These are phyloP conservation scores for Agapornis canus DNA, from an alignment of 2,797 vertebrate genomes.

Conservation along the genomic window DNA sequence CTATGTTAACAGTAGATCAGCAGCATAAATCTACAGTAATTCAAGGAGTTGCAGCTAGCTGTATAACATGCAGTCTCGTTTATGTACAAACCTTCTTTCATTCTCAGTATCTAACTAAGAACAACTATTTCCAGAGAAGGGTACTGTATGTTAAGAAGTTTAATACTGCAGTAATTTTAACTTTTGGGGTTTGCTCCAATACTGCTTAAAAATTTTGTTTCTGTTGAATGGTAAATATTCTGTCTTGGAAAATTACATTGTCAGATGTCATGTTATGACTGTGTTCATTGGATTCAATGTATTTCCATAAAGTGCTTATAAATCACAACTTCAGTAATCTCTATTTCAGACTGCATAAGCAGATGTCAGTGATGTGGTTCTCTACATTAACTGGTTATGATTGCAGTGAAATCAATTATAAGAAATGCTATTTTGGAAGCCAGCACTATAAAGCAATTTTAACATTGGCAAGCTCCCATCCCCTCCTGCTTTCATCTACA, in stretches of 20 bases:
- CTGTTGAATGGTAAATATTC: neutral
- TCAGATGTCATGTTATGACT: conserved; percentile 3
- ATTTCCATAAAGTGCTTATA: conserved; percentile 45
- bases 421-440: conserved; percentile 65
- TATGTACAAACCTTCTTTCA: neutral
- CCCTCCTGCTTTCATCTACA: conserved; percentile 40
- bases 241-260: neutral
- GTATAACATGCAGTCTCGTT: neutral
- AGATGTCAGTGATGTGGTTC: conserved; percentile 61
- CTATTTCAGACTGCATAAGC: conserved; percentile 61
- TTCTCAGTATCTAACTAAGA: conserved; percentile 17
- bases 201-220: neutral
- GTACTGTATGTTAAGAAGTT: neutral
- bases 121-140: neutral
- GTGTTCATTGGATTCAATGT: conserved; percentile 15
- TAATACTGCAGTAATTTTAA: neutral
- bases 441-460: conserved; percentile 61
- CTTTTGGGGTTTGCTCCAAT: neutral
- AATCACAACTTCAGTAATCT: conserved; percentile 50
- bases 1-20: neutral
- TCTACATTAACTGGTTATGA: conserved; percentile 64
- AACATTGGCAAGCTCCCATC: conserved; percentile 59
- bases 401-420: conserved; percentile 70
- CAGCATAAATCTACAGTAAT: neutral
- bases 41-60: neutral